A percentile compares a stretch with the other conserved stretches of the same genome.
Evolutionary conservation across 2,888 invertebrate species (phyloP).

Genomic region (Phanerotoma sp.): DNA sequence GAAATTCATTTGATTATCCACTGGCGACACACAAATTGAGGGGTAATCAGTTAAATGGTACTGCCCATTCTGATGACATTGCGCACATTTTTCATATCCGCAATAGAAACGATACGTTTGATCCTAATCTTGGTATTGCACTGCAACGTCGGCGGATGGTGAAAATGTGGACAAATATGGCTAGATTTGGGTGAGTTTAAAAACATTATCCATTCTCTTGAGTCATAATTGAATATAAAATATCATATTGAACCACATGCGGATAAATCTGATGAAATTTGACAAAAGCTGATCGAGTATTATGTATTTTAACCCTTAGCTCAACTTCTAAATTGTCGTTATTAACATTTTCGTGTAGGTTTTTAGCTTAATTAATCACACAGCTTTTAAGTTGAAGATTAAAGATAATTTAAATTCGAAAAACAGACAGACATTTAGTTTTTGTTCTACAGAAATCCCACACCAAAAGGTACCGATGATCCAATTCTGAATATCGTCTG

Average conservation of each 20-base stretch:
- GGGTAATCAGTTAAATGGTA: constrained; percentile 7
- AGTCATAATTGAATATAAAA: too few species aligned
- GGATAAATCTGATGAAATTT: too few species aligned
- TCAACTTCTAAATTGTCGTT: too few species aligned
- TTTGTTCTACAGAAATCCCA: constrained; percentile 34
- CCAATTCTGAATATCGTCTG: constrained; percentile 24
- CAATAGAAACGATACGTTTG: background rate
- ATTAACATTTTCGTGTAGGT: too few species aligned
- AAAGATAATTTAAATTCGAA: too few species aligned
- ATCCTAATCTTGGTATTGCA: background rate
- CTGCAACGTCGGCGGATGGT: constrained; percentile 5
- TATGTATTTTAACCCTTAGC: too few species aligned
- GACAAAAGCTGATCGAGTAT: too few species aligned
- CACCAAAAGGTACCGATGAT: constrained; percentile 25
- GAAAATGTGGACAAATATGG: constrained; percentile 26
- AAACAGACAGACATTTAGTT: too few species aligned
- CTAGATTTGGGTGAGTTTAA: constrained; percentile 30
- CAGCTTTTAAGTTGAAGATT: too few species aligned
- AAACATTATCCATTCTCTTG: too few species aligned
- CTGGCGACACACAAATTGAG: constrained; percentile 22
- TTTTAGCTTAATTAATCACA: too few species aligned
- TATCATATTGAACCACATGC: too few species aligned
- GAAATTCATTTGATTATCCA: constrained; percentile 31
- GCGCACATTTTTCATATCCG: constrained; percentile 1
- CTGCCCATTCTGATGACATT: constrained; percentile 14